Evolutionary conservation across 64 coral and sea anemone genomes (phyloP), one percentile per base, ranked within the genome.

Genomic region (Pocillopora damicornis): DNA sequence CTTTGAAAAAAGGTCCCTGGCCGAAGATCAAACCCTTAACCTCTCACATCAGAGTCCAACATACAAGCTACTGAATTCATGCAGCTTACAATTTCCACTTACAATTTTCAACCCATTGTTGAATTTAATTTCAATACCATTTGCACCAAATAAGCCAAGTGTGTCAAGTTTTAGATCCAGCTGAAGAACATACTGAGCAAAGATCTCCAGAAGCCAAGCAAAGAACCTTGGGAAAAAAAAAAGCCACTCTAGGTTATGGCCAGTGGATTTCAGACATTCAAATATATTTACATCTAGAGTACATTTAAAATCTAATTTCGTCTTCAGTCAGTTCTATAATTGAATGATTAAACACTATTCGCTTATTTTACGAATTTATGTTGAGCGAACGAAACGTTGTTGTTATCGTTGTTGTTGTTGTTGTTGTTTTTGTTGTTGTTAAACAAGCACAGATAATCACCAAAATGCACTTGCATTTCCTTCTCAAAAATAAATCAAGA

Each of bases 181-280:
- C 25, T 63, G 88, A 13, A 87, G 60, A 86, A 93, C 22, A 82
- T 74, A 60, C 58, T 74, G 71, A 8, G 91, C 91, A 82, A 90
- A 34, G 15, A 96, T 45, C 83, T 96, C 90, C 26, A 93, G 69
- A 58, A 96, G 34, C 91, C 90, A 89, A 15, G 94, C 94, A 79
- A 96, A 92, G 67, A 96, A 88, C 37, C 94, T 95, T 68, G 10
- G n/a, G 58, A 75, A 90, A 63, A 61, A 79, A 86, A 58, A 73
- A 20, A 78, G 18, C 42, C 57, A 58, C 0, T 11, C 20, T 60
- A 36, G 15, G 37, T 75, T 23, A 26, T 62, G 9, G 2, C 73
- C 3, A 37, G 14, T 5, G 9, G 37, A 17, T 51, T 51, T 51
- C 22, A 60, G 0, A 9, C n/a, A 51, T n/a, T 76, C 38, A 76